phyloP scores from a whole-genome alignment of 2,113 vertebrate genomes.

The Mormoops blainvillei region DNA sequence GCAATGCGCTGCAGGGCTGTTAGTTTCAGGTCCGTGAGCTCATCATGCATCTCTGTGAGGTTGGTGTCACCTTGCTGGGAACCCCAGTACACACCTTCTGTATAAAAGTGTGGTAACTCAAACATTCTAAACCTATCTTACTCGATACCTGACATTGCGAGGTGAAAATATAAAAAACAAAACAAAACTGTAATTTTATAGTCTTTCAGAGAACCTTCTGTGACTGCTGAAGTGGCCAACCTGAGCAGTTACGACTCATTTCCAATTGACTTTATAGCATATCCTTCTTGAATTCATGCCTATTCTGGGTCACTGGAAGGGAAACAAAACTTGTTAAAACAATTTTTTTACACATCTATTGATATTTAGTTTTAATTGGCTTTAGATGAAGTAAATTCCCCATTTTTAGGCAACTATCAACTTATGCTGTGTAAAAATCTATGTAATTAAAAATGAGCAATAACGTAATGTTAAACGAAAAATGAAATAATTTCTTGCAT shows the following conservation, averaged over 20 bases:
- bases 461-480: not conserved
- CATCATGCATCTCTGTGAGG: not conserved
- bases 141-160: not conserved
- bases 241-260: not conserved
- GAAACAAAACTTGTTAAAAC: not conserved
- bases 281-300: not conserved
- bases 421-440: not conserved
- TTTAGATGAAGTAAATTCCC: not conserved
- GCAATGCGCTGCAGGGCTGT: not conserved
- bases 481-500: not conserved
- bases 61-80: not conserved
- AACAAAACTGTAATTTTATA: constrained; percentile 18
- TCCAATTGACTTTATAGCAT: not conserved
- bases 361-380: not conserved
- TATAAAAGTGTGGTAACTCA: not conserved
- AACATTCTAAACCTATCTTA: not conserved
- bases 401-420: not conserved
- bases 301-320: not conserved
- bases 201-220: not conserved
- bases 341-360: not conserved
- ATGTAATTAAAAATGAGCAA: not conserved
- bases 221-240: not conserved
- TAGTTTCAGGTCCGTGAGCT: not conserved
- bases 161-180: constrained; percentile 25
- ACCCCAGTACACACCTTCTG: not conserved